Evolutionary conservation across 2,113 vertebrate species (phyloP), one percentile per base, ranked within the genome.

Genomic region (Dendropsophus ebraccatus): DNA sequence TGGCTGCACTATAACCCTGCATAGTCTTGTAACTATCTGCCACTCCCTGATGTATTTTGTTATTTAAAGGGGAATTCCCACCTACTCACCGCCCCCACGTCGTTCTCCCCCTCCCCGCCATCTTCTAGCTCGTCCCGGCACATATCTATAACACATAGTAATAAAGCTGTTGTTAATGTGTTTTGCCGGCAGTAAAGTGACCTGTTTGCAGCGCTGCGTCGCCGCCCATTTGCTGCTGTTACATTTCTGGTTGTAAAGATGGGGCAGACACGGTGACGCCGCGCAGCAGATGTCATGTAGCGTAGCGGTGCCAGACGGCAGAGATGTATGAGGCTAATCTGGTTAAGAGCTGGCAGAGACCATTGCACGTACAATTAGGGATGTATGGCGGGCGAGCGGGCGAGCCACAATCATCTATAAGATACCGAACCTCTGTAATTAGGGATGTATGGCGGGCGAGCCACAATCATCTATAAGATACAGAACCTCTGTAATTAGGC

Each of bases 201-300:
- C 93, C 94, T 95, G 94, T 94, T 94, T 95, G 93, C 92, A 91
- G 94, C 93, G 92, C 92, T 93, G 88, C 8, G 91, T 91, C 88
- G 89, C 89, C 90, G 89, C 91, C 93, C 93, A 92, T 94, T 94
- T 93, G 92, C 93, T 94, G 93, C 92, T 94, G 92, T 94, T 94
- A 93, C 92, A 93, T 94, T 76, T 94, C 93, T 92, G 93, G 93
- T 93, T 90, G 89, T 92, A 92, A 91, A 93, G 94, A 65, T 91
- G 93, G 92, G 94, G 93, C 93, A 95, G 95, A 95, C 94, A 94
- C 92, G 92, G 92, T 93, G 94, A 95, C 94, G 94, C 94, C 93
- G 92, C 92, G 92, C 90, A 96, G 93, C 94, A 96, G 93, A 95
- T 95, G 94, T 94, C 93, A 92, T 93, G 92, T 92, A 94, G 92